phyloP scores from a whole-genome alignment of 2,888 invertebrate genomes.

The Amaurobius ferox region DNA sequence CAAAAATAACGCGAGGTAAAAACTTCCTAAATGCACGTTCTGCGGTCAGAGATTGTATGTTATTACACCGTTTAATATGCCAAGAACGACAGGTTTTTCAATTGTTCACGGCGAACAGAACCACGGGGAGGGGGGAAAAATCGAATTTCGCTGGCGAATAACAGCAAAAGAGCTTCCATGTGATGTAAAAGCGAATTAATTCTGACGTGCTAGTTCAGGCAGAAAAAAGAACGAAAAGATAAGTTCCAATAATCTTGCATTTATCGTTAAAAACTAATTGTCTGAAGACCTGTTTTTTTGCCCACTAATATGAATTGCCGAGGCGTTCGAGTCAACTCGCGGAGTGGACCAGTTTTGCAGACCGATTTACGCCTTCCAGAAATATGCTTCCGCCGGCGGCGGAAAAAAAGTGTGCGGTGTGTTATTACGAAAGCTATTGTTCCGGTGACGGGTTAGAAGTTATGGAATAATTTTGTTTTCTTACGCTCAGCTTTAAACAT shows the following conservation, averaged over 20 bases:
- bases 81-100: neutral
- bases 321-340: neutral
- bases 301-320: neutral
- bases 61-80: conserved; percentile 5
- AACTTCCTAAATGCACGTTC: neutral
- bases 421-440: neutral
- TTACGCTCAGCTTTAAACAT: too few species aligned
- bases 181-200: conserved; percentile 6
- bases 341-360: neutral
- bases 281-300: conserved; percentile 11
- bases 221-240: neutral
- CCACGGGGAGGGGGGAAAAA: neutral
- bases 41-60: neutral
- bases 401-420: neutral
- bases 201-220: neutral
- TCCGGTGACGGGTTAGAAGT: neutral
- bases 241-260: conserved; percentile 1
- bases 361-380: neutral
- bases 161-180: neutral
- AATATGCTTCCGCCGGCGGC: neutral
- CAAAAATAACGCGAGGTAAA: too few species aligned
- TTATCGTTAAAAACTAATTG: conserved; percentile 11
- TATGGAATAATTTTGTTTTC: too few species aligned
- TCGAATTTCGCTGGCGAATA: neutral
- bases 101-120: neutral